Percentiles rank a stretch among this genome's conserved stretches.
phyloP scores from a whole-genome alignment of 35 echinoderm and acorn worm genomes.

The Eucidaris tribuloides region DNA sequence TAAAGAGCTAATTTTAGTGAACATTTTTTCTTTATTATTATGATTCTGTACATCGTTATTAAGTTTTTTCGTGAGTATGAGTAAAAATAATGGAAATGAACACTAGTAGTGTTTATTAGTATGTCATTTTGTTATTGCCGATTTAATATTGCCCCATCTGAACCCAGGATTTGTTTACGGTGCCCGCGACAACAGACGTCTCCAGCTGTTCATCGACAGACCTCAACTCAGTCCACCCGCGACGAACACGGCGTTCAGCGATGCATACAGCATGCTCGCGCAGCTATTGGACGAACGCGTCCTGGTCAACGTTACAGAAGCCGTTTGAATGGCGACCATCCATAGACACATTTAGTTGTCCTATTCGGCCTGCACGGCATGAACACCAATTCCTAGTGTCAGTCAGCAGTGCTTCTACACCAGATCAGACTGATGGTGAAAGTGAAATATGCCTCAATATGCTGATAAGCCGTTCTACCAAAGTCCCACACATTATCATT shows the following conservation, averaged over 20 bases:
- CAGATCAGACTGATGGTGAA: constrained; percentile 79
- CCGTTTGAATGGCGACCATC: constrained; percentile 97
- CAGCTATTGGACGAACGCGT: constrained; percentile 86
- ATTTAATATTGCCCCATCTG: too few species aligned
- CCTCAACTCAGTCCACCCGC: constrained; percentile 65
- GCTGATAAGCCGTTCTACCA: too few species aligned
- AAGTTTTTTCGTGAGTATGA: too few species aligned
- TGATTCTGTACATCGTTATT: too few species aligned
- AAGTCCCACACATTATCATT: too few species aligned
- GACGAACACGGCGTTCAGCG: constrained; percentile 88
- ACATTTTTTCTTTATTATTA: too few species aligned
- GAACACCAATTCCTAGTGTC: constrained; percentile 65
- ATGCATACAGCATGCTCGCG: constrained; percentile 75
- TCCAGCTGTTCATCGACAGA: constrained; percentile 97
- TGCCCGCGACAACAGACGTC: constrained; percentile 93
- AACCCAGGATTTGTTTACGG: constrained; percentile 95
- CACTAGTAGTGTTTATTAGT: too few species aligned
- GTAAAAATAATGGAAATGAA: too few species aligned
- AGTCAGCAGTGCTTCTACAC: constrained; percentile 41
- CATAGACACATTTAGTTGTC: constrained; percentile 68
- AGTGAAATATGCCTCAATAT: background rate
- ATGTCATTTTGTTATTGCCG: too few species aligned
- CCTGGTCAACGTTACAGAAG: constrained; percentile 84
- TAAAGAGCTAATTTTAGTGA: too few species aligned
- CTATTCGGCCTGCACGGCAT: constrained; percentile 64